Conservation (phyloP, 2,888 invertebrate species). For the Auanema sp. region DNA sequence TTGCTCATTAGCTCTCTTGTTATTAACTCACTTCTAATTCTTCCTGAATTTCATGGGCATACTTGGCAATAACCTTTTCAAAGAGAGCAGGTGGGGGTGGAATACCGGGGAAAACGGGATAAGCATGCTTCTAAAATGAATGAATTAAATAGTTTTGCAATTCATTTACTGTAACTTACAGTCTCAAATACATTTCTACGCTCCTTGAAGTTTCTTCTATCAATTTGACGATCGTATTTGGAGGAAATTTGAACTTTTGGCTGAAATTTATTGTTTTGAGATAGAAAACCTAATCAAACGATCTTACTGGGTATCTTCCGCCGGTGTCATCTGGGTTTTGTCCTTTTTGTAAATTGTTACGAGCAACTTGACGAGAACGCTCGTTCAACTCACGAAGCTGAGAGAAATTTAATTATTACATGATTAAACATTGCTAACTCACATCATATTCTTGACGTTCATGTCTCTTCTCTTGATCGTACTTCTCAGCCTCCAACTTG, state of each 20-base stretch:
- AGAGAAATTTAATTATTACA: slow-evolving; percentile 11
- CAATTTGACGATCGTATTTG: slow-evolving; percentile 96
- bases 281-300: neutral
- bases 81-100: slow-evolving; percentile 56
- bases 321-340: slow-evolving; percentile 46
- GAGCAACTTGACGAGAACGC: slow-evolving; percentile 59
- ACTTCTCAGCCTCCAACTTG: slow-evolving; percentile 62
- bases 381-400: slow-evolving; percentile 64
- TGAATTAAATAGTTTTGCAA: neutral
- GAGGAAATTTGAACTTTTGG: slow-evolving; percentile 97
- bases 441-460: slow-evolving; percentile 64
- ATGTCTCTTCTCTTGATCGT: slow-evolving; percentile 63
- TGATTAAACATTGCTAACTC: slow-evolving; percentile 15
- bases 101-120: slow-evolving; percentile 61
- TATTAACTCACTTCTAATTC: slow-evolving; percentile 12
- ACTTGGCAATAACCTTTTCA: slow-evolving; percentile 49
- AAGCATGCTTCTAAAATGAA: slow-evolving; percentile 53
- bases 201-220: slow-evolving; percentile 74
- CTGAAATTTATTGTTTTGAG: slow-evolving; percentile 67
- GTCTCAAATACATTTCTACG: slow-evolving; percentile 59
- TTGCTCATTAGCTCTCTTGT: neutral
- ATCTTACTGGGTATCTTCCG: slow-evolving; percentile 43
- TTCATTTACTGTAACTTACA: slow-evolving; percentile 26
- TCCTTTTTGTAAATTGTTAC: slow-evolving; percentile 55
- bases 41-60: slow-evolving; percentile 23